Percentiles rank a stretch among this genome's conserved stretches.
phyloP scores from a whole-genome alignment of 2,113 vertebrate species.

The Nibea coibor region DNA sequence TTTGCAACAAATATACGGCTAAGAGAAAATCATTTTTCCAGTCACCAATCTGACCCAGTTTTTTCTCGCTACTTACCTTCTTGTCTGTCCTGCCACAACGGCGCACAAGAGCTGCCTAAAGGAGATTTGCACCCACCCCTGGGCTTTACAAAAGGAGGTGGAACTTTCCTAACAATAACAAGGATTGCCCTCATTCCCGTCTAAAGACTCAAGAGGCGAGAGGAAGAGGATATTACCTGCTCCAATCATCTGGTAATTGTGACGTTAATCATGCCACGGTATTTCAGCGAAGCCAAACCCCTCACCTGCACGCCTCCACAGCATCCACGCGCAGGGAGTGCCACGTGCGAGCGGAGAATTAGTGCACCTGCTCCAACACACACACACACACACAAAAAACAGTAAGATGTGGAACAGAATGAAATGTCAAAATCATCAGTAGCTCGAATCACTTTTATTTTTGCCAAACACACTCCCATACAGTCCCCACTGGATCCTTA shows the following conservation, averaged over 20 bases:
- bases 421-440: constrained; percentile 21
- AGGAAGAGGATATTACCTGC: constrained; percentile 26
- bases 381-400: background rate
- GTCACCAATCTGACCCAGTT: constrained; percentile 59
- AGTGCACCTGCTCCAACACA: background rate
- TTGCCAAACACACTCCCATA: background rate
- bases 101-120: constrained; percentile 44
- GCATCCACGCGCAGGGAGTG: background rate
- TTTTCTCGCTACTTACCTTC: constrained; percentile 39
- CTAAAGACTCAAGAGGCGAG: constrained; percentile 8
- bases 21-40: background rate
- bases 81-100: constrained; percentile 28
- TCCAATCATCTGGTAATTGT: constrained; percentile 33
- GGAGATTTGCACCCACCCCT: constrained; percentile 42
- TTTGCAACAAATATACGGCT: background rate
- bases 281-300: constrained; percentile 15
- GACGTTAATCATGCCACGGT: constrained; percentile 26
- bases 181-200: constrained; percentile 61
- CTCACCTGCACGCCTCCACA: constrained; percentile 8
- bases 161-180: constrained; percentile 50
- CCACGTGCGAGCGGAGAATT: background rate
- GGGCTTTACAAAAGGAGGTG: constrained; percentile 46
- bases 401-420: background rate
- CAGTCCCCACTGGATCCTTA: background rate
- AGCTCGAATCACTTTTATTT: constrained; percentile 10